These are phyloP conservation scores for Cheiracanthium punctorium DNA, from an alignment of 2,888 invertebrate genomes.

Conservation along the genomic window DNA sequence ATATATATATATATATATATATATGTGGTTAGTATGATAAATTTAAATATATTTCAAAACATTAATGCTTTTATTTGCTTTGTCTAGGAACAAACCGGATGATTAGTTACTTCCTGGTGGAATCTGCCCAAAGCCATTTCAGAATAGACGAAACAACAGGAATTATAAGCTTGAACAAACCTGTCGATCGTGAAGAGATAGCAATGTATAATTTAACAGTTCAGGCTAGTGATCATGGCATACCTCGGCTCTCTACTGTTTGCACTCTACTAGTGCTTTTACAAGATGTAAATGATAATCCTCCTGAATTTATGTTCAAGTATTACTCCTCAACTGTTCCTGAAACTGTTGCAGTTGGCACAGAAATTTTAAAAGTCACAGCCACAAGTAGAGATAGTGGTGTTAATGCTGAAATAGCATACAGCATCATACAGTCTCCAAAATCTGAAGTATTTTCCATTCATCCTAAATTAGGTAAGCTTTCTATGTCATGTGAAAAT, in stretches of 20 bases:
- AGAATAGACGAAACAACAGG: slow-evolving; percentile 88
- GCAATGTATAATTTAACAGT: slow-evolving; percentile 90
- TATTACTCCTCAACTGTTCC: slow-evolving; percentile 86
- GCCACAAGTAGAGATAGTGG: slow-evolving; percentile 96
- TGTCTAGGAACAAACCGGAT: slow-evolving; percentile 88
- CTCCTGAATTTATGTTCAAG: slow-evolving; percentile 91
- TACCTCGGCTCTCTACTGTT: slow-evolving; percentile 83
- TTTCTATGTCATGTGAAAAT: no score
- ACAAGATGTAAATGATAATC: slow-evolving; percentile 94
- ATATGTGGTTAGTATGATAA: no score
- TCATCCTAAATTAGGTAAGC: slow-evolving; percentile 80
- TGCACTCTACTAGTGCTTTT: slow-evolving; percentile 86
- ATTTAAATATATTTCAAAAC: no score
- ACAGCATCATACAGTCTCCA: slow-evolving; percentile 90
- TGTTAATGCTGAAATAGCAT: slow-evolving; percentile 92
- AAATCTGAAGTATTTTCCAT: slow-evolving; percentile 90
- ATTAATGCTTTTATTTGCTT: no score
- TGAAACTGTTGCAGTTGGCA: slow-evolving; percentile 85
- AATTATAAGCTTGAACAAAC: slow-evolving; percentile 87
- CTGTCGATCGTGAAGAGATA: slow-evolving; percentile 90
- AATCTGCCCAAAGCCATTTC: slow-evolving; percentile 84
- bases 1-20: no score
- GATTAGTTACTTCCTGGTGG: slow-evolving; percentile 86
- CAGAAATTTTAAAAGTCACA: slow-evolving; percentile 87
- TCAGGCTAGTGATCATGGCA: slow-evolving; percentile 87